Base-by-base conservation (phyloP, 2,797 vertebrate species). In the Alcedo atthis region DNA sequence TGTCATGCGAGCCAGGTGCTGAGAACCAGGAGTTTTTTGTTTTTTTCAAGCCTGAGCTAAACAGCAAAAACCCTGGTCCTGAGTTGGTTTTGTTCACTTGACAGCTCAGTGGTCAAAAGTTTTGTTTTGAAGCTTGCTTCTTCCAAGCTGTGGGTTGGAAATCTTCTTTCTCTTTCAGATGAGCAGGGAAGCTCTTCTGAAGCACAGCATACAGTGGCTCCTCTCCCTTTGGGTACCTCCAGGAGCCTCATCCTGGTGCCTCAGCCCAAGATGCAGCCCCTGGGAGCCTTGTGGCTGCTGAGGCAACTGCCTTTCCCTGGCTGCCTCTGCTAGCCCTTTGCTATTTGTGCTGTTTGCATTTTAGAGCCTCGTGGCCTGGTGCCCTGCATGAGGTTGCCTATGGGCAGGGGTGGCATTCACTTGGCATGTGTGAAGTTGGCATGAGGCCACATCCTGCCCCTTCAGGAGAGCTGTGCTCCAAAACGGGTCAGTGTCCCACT, bases 1-100 rank as follows among this genome's bases (percentile, higher is more conserved):
- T 92, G 93, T 94, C 92, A 90, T 57, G 86, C 0, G 18, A 96
- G 71, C 94, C 91, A 95, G 75, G 71, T 95, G 94, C 87, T 91
- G 91, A 80, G 70, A 92, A 85, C 63, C 18, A 5, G 28, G 74
- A 85, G 35, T 64, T 76, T 69, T 20, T 24, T 25, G 6, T 66
- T 66, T 19, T 46, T 48, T 51, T 53, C 37, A 55, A 62, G 45
- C 33, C 37, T 53, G 71, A 90, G 61, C 54, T 82, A 45, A 87
- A 82, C 33, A 58, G 69, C 54, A 78, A 78, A 93, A 71, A 42
- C 15, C 7, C 37, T n/a, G 46, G n/a, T 57, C n/a, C 58, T n/a
- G 30, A 16, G 26, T 58, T 0, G 0, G 15, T 71, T 88, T 81
- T 62, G 45, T 55, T 68, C 0, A 0, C 28, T 79, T 85, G 81